Conservation (phyloP, 1,140 invertebrate genomes). For the Drosophila obscura region DNA sequence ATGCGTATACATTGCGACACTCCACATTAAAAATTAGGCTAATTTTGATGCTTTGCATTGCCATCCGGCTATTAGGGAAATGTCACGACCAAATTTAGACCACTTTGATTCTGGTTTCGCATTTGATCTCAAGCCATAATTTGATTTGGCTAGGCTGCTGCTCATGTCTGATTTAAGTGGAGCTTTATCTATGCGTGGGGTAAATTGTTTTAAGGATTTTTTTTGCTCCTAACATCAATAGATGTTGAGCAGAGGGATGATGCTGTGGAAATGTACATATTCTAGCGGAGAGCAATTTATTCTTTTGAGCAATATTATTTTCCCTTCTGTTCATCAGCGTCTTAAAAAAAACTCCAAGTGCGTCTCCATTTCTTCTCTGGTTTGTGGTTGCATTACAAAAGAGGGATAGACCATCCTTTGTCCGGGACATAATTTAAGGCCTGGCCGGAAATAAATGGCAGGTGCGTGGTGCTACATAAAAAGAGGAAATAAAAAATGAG, state of each 20-base stretch:
- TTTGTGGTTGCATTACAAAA: slow-evolving; percentile 7
- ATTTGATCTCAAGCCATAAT: slow-evolving; percentile 42
- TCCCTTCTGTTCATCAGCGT: background rate
- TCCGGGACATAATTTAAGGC: slow-evolving; percentile 52
- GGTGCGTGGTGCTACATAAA: slow-evolving; percentile 44
- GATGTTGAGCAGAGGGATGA: background rate
- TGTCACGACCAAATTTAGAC: slow-evolving; percentile 50
- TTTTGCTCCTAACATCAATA: slow-evolving; percentile 29
- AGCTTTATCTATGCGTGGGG: slow-evolving; percentile 9
- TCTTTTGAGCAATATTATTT: background rate
- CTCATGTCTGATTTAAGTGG: slow-evolving; percentile 16
- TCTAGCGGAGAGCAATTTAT: too few species aligned
- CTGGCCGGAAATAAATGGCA: slow-evolving; percentile 35
- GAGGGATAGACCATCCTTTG: slow-evolving; percentile 31
- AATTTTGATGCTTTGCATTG: slow-evolving; percentile 15
- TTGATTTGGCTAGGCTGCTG: slow-evolving; percentile 17
- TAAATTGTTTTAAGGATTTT: slow-evolving; percentile 9
- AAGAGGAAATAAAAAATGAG: background rate
- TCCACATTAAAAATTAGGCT: slow-evolving; percentile 52
- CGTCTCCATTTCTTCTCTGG: slow-evolving; percentile 1
- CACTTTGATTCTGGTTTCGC: slow-evolving; percentile 41
- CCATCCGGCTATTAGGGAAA: slow-evolving; percentile 35
- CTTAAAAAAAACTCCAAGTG: background rate
- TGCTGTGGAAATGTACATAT: background rate
- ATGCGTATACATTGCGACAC: slow-evolving; percentile 27